Evolutionary conservation across 2,888 invertebrate species (phyloP).

Genomic region (Mythimna vitellina): DNA sequence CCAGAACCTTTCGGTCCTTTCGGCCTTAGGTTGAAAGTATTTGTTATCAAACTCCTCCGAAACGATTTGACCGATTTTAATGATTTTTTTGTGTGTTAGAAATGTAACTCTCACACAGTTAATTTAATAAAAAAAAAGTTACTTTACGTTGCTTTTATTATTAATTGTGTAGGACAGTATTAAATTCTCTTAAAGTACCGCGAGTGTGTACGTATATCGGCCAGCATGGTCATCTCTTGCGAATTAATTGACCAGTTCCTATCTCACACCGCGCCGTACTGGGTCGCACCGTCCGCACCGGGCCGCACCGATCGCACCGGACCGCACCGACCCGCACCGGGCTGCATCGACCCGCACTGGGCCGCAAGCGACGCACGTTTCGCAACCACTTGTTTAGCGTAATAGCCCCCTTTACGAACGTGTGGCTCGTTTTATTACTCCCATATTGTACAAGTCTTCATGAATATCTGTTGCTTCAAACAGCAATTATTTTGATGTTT

Average conservation of each 20-base stretch:
- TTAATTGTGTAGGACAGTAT: background rate
- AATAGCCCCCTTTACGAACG: constrained; percentile 51
- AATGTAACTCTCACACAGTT: background rate
- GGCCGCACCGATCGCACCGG: constrained; percentile 16
- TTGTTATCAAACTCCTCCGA: too few species aligned
- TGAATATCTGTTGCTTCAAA: constrained; percentile 36
- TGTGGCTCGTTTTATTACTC: constrained; percentile 38
- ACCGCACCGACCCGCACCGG: constrained; percentile 1
- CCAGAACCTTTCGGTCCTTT: too few species aligned
- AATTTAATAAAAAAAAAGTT: background rate
- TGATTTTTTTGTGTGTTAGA: background rate
- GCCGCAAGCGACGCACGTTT: constrained; percentile 72
- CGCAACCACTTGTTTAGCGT: constrained; percentile 63
- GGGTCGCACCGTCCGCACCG: background rate
- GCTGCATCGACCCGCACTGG: constrained; percentile 48
- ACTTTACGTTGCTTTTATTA: background rate
- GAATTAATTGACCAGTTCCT: constrained; percentile 71
- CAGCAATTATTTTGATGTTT: constrained; percentile 19
- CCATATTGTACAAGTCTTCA: constrained; percentile 50
- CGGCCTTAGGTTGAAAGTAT: too few species aligned
- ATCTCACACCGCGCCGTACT: constrained; percentile 17
- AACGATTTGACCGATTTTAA: too few species aligned
- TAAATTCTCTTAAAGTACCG: constrained; percentile 13
- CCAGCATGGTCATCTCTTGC: constrained; percentile 68
- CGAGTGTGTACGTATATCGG: constrained; percentile 24